phyloP scores from a whole-genome alignment of 1,140 invertebrate genomes.

The Dinoponera quadriceps region DNA sequence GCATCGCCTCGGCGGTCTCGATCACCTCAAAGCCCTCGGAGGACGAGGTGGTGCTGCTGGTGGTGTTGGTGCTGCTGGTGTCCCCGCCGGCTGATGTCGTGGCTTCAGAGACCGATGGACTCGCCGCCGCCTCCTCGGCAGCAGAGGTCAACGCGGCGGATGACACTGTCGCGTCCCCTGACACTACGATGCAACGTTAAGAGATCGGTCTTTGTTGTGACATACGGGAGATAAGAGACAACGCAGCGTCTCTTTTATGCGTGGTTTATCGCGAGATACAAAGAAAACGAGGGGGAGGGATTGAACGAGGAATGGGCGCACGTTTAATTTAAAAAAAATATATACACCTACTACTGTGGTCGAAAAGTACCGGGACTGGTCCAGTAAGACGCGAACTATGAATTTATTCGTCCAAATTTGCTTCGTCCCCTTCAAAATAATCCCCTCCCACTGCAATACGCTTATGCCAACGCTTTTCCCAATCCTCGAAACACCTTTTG shows the following conservation, averaged over 20 bases:
- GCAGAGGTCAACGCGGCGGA: neutral
- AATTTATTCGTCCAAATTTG: too few species aligned
- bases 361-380: too few species aligned
- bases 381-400: too few species aligned
- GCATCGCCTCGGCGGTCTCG: constrained; percentile 56
- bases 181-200: constrained; percentile 48
- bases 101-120: constrained; percentile 1
- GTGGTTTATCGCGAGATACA: neutral
- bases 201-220: neutral
- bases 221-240: neutral
- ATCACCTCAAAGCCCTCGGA: constrained; percentile 75
- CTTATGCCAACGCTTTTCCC: too few species aligned
- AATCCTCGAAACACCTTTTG: too few species aligned
- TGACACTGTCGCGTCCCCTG: constrained; percentile 16
- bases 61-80: too few species aligned
- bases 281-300: neutral
- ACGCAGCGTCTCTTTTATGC: neutral
- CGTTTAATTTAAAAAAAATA: constrained; percentile 16
- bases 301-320: neutral
- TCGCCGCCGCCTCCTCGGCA: neutral
- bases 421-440: too few species aligned
- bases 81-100: constrained; percentile 40
- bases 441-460: too few species aligned
- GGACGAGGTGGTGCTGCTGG: constrained; percentile 62
- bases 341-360: too few species aligned